Evolutionary conservation across 2,797 vertebrate genomes (phyloP).

Genomic region (Hippopotamyrus pictus): DNA sequence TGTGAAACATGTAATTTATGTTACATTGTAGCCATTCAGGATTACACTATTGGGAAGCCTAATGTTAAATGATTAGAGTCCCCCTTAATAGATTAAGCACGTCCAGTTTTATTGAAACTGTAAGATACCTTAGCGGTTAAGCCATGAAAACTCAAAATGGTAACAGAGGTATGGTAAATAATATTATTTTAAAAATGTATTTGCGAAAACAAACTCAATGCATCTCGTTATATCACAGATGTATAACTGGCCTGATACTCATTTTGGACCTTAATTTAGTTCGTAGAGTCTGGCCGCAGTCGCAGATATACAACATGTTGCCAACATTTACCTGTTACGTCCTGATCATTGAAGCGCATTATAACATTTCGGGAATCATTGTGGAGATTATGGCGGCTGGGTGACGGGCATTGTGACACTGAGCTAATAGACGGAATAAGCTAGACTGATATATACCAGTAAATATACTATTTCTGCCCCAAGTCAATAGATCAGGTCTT

Average conservation of each 20-base stretch:
- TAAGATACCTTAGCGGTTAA: not conserved
- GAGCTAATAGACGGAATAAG: not conserved
- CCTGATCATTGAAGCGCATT: not conserved
- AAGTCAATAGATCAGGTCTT: not conserved
- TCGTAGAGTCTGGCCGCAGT: too few species aligned
- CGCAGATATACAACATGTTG: not conserved
- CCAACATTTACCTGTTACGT: constrained; percentile 9
- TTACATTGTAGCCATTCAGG: not conserved
- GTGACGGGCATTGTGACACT: not conserved
- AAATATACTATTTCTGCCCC: not conserved
- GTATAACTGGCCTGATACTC: not conserved
- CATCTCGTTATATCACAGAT: not conserved
- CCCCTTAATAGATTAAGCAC: not conserved
- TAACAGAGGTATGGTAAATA: not conserved
- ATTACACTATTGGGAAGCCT: not conserved
- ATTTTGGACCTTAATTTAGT: not conserved
- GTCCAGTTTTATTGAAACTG: not conserved
- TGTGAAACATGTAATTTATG: not conserved
- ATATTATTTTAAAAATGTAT: not conserved
- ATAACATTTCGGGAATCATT: not conserved
- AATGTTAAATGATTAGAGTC: not conserved
- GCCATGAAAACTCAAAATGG: not conserved
- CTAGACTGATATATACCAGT: not conserved
- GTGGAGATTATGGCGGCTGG: not conserved
- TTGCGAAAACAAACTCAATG: not conserved